Evolutionary conservation across 2,888 invertebrate species (phyloP), one percentile per base, ranked within the genome.

Genomic region (Aleiodes alternator): DNA sequence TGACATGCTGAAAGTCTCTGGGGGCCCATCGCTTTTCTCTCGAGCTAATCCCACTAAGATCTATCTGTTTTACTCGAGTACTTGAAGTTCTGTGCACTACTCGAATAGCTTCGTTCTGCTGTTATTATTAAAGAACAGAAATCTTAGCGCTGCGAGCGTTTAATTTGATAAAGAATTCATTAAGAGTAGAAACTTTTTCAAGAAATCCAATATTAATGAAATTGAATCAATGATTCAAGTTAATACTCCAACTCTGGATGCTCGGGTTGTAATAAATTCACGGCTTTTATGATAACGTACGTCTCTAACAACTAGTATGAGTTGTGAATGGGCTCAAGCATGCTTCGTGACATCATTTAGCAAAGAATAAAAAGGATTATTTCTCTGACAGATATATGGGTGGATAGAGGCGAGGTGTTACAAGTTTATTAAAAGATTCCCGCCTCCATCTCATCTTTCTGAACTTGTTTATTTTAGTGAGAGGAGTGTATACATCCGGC

Each of bases 1-100:
- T 64, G 72, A 75, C 75, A 72, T 56, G 66, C 57, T 68, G 66
- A 71, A 53, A 68, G 75, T 71, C 71, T 72, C 75, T 23, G 12
- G 71, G 75, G 71, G 66, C n/a, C 68, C 68, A 68, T 68, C 51
- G 31, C 51, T 68, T 31, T 68, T 79, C 72, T 76, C 53, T 34
- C 64, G 64, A 77, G 68, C 79, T 83, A 83, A 83, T 83, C 82
- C 77, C 69, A 69, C 51, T 57, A 64, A 79, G 78, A 82, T 80
- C 79, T 29, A 78, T 82, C 81, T 78, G 79, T 78, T 79, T 84
- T 82, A 77, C 77, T 75, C 70, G 16, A 29, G 34, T 48, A 48
- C 64, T 64, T 64, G 64, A 34, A 64, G 14, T 64, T 64, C 43
- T 64, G 43, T 48, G 48, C 64, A 61, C 61, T 38, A 38, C 9